Base-by-base conservation (phyloP, 2,888 invertebrate species). In the Andrena haemorrhoa region DNA sequence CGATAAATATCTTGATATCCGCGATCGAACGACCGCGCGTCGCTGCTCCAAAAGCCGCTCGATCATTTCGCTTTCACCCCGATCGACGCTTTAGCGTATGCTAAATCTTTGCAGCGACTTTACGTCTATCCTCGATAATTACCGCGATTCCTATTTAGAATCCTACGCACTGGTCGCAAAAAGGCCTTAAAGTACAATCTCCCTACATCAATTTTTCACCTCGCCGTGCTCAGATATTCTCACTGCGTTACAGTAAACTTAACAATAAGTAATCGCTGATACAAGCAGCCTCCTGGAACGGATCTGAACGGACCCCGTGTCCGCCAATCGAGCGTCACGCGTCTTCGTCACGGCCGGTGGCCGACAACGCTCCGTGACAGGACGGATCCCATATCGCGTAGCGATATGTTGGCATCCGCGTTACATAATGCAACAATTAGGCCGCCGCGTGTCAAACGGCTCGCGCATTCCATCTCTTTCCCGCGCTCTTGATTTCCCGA, bases 1-100 rank as follows among this genome's bases (percentile, higher is more conserved):
- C 71, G 70, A 70, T 83, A 80, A 82, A 82, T 72, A 82, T 72
- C 70, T 78, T 72, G 70, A 78, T 56, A 56, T 83, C 70, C 77
- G 64, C 66, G 70, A 51, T 69, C 64, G 61, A 74, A 74, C 58
- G 41, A 60, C 56, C 26, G 35, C 26, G 35, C 56, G 53, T 16
- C 3, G 58, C 61, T 53, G 33, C 56, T 64, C 33, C 63, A 69
- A 51, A 53, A 66, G 49, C n/a, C 47, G 47, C 49, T 56, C 66
- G 61, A 77, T 68, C 80, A 35, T 60, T 69, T 68, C 29, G 56
- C 64, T 69, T 58, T 66, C 72, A 64, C 35, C 51, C 8, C 29
- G 51, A 78, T 78, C 78, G 58, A 71, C 60, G 69, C 26, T 60
- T 49, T 26, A 6, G 33, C 33, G 7, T 51, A 69, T 61, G 41